phyloP scores from a whole-genome alignment of 1,140 invertebrate species.

The Leptinotarsa lineolata region DNA sequence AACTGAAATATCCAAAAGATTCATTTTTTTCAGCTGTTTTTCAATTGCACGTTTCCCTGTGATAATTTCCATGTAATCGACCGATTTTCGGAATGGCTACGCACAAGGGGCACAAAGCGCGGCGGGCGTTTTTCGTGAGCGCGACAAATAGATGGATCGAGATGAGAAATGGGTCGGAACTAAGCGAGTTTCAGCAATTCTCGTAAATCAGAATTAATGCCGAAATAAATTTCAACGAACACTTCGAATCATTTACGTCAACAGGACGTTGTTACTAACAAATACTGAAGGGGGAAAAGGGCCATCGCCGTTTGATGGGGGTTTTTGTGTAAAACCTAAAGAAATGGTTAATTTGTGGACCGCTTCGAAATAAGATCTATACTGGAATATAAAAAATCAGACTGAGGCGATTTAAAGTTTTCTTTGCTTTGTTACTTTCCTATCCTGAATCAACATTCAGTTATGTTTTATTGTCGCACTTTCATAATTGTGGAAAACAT shows the following conservation, averaged over 20 bases:
- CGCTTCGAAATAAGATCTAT: too few species aligned
- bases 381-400: too few species aligned
- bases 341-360: too few species aligned
- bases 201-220: conserved; percentile 50
- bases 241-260: conserved; percentile 46
- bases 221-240: conserved; percentile 46
- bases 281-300: conserved; percentile 10
- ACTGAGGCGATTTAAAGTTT: too few species aligned
- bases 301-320: neutral
- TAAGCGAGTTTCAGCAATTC: conserved; percentile 43
- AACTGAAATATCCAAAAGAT: too few species aligned
- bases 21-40: too few species aligned
- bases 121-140: conserved; percentile 24
- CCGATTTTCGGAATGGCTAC: neutral
- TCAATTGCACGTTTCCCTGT: neutral
- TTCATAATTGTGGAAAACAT: too few species aligned
- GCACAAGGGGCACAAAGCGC: neutral
- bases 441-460: too few species aligned
- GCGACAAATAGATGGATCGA: conserved; percentile 47
- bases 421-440: too few species aligned
- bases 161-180: conserved; percentile 47
- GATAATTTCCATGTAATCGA: conserved; percentile 1
- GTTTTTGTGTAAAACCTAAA: too few species aligned
- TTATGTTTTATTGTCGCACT: too few species aligned
- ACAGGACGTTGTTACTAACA: conserved; percentile 23